These are phyloP conservation scores for Dastarcus helophoroides DNA, from an alignment of 2,888 invertebrate genomes.

Conservation along the genomic window DNA sequence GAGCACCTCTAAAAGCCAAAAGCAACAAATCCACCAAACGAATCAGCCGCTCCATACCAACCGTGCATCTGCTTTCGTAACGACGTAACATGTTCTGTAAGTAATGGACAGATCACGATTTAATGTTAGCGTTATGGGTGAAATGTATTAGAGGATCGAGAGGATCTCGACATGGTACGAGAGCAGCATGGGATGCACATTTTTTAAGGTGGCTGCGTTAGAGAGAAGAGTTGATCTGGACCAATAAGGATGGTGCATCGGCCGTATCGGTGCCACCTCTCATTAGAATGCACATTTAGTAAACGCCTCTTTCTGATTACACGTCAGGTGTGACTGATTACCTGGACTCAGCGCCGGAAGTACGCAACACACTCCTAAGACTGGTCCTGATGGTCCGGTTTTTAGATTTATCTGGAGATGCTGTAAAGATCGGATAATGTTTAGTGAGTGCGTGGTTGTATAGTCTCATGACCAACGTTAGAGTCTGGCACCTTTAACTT, in stretches of 20 bases:
- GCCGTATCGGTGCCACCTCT: slow-evolving; percentile 26
- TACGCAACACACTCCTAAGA: slow-evolving; percentile 25
- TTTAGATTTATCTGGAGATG: slow-evolving; percentile 8
- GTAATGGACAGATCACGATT: slow-evolving; percentile 25
- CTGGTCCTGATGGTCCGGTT: slow-evolving; percentile 27
- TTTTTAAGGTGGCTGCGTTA: slow-evolving; percentile 13
- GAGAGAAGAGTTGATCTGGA: slow-evolving; percentile 17
- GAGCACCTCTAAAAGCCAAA: too few relatives aligned
- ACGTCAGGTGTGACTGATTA: slow-evolving; percentile 39
- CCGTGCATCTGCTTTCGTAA: slow-evolving; percentile 13
- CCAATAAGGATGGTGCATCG: slow-evolving; percentile 29
- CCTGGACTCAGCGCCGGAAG: slow-evolving; percentile 35
- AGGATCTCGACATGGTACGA: slow-evolving; percentile 24
- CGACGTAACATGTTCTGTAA: slow-evolving; percentile 24
- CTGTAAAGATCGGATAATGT: slow-evolving; percentile 6
- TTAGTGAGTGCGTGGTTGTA: slow-evolving; percentile 8
- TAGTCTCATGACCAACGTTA: neutral
- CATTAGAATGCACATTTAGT: slow-evolving; percentile 33
- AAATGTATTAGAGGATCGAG: slow-evolving; percentile 18
- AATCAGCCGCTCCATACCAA: slow-evolving; percentile 11
- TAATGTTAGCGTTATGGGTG: slow-evolving; percentile 23
- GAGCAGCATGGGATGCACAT: slow-evolving; percentile 17
- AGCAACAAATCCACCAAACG: too few relatives aligned
- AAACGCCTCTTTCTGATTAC: slow-evolving; percentile 38
- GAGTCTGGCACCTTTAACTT: neutral